These are phyloP conservation scores for Trissonchulus latispiculum DNA, from an alignment of 2,888 invertebrate species.

Conservation along the genomic window DNA sequence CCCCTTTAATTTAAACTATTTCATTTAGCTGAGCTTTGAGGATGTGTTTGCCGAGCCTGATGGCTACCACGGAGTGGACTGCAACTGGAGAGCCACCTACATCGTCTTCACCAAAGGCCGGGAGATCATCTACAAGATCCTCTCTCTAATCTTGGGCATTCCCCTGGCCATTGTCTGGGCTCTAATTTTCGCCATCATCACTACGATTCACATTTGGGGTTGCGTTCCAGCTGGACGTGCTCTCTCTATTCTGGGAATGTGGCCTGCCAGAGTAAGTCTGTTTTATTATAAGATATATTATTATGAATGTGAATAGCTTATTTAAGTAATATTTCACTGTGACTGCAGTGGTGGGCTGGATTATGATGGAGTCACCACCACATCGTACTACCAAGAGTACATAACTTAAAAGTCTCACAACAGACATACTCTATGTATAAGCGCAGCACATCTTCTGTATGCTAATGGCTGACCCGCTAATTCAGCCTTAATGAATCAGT, in stretches of 20 bases:
- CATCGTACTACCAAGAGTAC: too few species aligned
- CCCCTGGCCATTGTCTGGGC: constrained; percentile 46
- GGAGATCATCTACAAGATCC: constrained; percentile 14
- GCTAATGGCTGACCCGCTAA: too few species aligned
- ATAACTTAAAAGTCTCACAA: too few species aligned
- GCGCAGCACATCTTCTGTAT: too few species aligned
- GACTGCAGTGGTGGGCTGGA: too few species aligned
- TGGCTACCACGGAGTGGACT: constrained; percentile 45
- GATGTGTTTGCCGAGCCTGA: constrained; percentile 48
- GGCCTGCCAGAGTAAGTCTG: constrained; percentile 44
- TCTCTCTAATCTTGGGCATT: constrained; percentile 38
- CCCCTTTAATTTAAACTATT: too few species aligned
- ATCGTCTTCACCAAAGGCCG: constrained; percentile 38
- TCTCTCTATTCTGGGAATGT: constrained; percentile 40
- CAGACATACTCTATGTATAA: too few species aligned
- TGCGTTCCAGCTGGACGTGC: constrained; percentile 43
- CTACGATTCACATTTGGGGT: constrained; percentile 43
- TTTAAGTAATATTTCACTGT: too few species aligned
- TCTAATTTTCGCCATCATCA: constrained; percentile 44
- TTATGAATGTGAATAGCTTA: too few species aligned
- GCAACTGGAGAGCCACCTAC: constrained; percentile 42
- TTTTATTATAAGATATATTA: too few species aligned
- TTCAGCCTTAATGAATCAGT: too few species aligned
- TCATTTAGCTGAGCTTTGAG: constrained; percentile 43
- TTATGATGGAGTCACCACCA: too few species aligned